A percentile compares a stretch with the other conserved stretches of the same genome.
Evolutionary conservation across 2,797 vertebrate genomes (phyloP).

Genomic region (Pterois miles): DNA sequence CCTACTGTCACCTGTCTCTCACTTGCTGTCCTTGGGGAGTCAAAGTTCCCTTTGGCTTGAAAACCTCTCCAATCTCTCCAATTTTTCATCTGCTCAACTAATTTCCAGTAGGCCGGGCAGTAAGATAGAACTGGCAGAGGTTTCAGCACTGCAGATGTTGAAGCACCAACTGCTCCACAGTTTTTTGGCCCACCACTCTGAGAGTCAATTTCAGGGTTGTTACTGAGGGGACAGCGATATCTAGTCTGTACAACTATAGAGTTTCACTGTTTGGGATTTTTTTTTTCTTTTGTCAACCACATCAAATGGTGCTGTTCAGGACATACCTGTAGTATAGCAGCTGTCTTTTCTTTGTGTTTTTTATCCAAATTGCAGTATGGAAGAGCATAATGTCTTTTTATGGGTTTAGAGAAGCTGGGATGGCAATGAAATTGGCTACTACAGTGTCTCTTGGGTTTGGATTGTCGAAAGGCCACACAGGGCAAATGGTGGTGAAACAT

Average conservation of each 20-base stretch:
- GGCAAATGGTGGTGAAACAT: slow-evolving; percentile 51
- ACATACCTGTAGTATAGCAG: slow-evolving; percentile 2
- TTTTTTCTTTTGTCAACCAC: slow-evolving; percentile 10
- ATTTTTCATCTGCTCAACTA: slow-evolving; percentile 63
- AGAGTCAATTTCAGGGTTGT: slow-evolving; percentile 48
- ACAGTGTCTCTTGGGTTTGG: slow-evolving; percentile 23
- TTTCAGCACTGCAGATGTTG: slow-evolving; percentile 56
- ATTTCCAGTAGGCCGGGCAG: slow-evolving; percentile 59
- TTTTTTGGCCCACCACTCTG: slow-evolving; percentile 36
- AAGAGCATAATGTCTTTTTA: slow-evolving; percentile 29
- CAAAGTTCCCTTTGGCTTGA: slow-evolving; percentile 70
- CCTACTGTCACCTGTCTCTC: slow-evolving; percentile 72
- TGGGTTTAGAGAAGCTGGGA: slow-evolving; percentile 26
- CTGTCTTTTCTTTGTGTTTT: slow-evolving; percentile 1
- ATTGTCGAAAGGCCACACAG: slow-evolving; percentile 18
- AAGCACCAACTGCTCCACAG: slow-evolving; percentile 41
- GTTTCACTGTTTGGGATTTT: slow-evolving; percentile 23
- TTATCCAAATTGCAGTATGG: slow-evolving; percentile 13
- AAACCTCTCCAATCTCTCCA: slow-evolving; percentile 53
- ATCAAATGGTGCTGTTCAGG: slow-evolving; percentile 13
- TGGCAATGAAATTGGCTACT: slow-evolving; percentile 4
- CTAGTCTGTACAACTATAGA: slow-evolving; percentile 2
- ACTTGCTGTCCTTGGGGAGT: slow-evolving; percentile 62
- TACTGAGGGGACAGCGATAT: slow-evolving; percentile 2
- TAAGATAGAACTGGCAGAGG: slow-evolving; percentile 49